Evolutionary conservation across 2,888 invertebrate genomes (phyloP).

Genomic region (Drosophila robusta): DNA sequence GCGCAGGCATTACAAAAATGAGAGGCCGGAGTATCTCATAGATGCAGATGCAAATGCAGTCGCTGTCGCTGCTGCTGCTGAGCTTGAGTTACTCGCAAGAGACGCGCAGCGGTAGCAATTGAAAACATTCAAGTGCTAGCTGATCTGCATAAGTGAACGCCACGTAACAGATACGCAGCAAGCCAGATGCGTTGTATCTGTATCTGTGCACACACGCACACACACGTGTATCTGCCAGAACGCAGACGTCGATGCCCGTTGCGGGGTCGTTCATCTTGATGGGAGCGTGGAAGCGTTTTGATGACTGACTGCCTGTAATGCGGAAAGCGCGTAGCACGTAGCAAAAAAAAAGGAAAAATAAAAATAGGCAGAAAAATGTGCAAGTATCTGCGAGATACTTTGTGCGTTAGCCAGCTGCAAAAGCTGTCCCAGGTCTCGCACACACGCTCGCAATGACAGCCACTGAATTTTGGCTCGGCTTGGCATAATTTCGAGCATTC

Average conservation of each 20-base stretch:
- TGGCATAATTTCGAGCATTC: constrained; percentile 48
- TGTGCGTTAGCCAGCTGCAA: constrained; percentile 30
- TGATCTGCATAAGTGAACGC: constrained; percentile 66
- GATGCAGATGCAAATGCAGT: constrained; percentile 43
- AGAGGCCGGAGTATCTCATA: constrained; percentile 36
- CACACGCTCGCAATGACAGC: constrained; percentile 19
- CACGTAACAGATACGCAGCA: constrained; percentile 56
- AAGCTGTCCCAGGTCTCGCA: constrained; percentile 11
- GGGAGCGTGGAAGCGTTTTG: constrained; percentile 45
- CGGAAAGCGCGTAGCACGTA: constrained; percentile 46
- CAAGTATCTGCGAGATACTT: constrained; percentile 43
- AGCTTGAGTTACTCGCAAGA: constrained; percentile 35
- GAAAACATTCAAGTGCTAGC: constrained; percentile 76
- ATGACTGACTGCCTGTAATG: constrained; percentile 51
- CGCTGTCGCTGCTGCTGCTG: neutral
- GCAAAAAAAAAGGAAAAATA: constrained; percentile 7
- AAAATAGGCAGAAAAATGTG: constrained; percentile 17
- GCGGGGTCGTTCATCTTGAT: constrained; percentile 72
- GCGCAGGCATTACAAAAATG: constrained; percentile 46
- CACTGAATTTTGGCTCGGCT: constrained; percentile 22
- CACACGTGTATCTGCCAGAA: constrained; percentile 45
- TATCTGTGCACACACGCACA: constrained; percentile 20
- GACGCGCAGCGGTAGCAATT: constrained; percentile 57
- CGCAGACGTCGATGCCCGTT: constrained; percentile 49
- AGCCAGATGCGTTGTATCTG: constrained; percentile 36